Conservation (phyloP, 2,113 vertebrate genomes). For the Scytalopus superciliaris region DNA sequence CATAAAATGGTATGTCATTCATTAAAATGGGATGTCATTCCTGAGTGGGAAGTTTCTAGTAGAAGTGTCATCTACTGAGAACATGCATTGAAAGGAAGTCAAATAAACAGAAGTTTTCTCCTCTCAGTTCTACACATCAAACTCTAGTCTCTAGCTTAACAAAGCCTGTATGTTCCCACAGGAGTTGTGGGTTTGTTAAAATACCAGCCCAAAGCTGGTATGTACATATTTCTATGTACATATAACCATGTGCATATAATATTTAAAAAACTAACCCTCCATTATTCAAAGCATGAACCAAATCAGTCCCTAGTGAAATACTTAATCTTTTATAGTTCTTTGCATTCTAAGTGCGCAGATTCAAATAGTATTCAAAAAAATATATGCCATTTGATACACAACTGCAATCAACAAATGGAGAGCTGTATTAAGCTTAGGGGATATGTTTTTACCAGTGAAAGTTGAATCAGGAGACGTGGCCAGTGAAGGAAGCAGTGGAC, state of each 20-base stretch:
- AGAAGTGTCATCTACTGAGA: slow-evolving; percentile 6
- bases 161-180: neutral
- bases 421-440: neutral
- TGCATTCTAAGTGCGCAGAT: neutral
- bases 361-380: neutral
- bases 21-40: neutral
- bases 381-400: neutral
- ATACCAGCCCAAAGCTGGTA: neutral
- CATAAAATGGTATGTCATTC: neutral
- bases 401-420: neutral
- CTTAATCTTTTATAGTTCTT: neutral
- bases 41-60: neutral
- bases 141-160: neutral
- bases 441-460: fast-evolving
- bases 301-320: neutral
- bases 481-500: neutral
- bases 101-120: neutral
- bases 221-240: neutral
- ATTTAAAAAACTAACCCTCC: neutral
- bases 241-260: too few relatives aligned
- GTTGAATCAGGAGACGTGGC: neutral
- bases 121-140: neutral
- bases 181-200: neutral
- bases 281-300: neutral
- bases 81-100: neutral